Evolutionary conservation across 2,797 vertebrate species (phyloP), one percentile per base, ranked within the genome.

Genomic region (Neosilurus mollespiculum): DNA sequence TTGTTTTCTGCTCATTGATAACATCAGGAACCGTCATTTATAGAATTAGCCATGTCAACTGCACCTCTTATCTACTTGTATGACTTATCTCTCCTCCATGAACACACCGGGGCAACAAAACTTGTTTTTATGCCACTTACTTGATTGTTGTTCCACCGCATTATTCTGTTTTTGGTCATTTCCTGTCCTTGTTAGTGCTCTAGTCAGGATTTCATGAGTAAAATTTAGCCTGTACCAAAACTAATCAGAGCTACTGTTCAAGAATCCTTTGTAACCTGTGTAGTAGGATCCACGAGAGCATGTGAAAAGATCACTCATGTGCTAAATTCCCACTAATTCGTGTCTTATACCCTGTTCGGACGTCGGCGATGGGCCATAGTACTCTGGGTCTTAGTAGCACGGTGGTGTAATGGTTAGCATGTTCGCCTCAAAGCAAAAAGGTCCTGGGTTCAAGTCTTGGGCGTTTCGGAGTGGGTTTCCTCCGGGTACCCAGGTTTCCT

Each of bases 91-190:
- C 85, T 3, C 81, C 9, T 26, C 78, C 51, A 59, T 26, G 81
- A 89, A 90, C 86, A 90, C 86, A 87, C 89, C 87, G 86, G 54
- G 67, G 58, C 22, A 81, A 54, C 88, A 86, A 77, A 49, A 83
- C 78, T 87, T 79, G 86, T 90, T 90, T 91, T 90, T 77, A 54
- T 54, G 0, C 34, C 22, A 80, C 82, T 84, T 91, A 88, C 89
- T 89, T 88, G 88, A 34, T 83, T 86, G 87, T 87, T 79, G 92
- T 77, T 90, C 90, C 86, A 87, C 90, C 82, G 59, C 91, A 93
- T 77, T 75, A 51, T 58, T 75, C 53, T 56, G 56, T 93, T 86
- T 73, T 67, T 18, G 34, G 53, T 30, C 77, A 81, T 66, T 87
- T 82, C 82, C 84, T 78, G 66, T 58, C 58, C 82, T 65, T 53